Evolutionary conservation across 2,113 vertebrate genomes (phyloP), one percentile per base, ranked within the genome.

Genomic region (Podarcis raffonei): DNA sequence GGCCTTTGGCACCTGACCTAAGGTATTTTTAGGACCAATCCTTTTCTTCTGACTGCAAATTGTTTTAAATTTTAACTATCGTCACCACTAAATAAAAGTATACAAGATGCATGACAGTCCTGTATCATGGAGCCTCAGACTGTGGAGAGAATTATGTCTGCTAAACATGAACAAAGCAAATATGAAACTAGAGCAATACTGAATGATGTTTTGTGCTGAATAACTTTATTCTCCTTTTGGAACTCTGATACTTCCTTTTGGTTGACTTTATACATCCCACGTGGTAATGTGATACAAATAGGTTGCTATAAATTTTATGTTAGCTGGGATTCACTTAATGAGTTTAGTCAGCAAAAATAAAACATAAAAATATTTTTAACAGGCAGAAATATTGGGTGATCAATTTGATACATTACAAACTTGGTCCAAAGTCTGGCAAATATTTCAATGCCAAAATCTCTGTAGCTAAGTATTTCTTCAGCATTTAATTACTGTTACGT

Each of bases 401-500:
- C 27, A 37, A 32, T 59, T 62, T 32, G 27, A 32, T 76, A 39
- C 23, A 16, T 62, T 62, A 68, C 30, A 32, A n/a, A 20, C 12
- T 39, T 39, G 20, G 37, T n/a, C 48, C 32, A 57, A 88, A 75
- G 30, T 48, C 23, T 18, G 66, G 79, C 18, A 22, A 84, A 48
- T 48, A 48, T 48, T 48, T 48, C 42, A 48, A 23, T 81, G 48
- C 48, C 82, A 83, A 79, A 84, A 4, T 39, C 13, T 66, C 77
- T 65, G 39, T 25, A 27, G 32, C 9, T 37, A 74, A 90, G 6
- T 16, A 76, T 12, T 25, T 88, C 30, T 2, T 57, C 8, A 1
- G 65, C 4, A 91, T 32, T 59, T 25, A 90, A 53, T 90, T 88
- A 2, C 1, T 89, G 37, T 71, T 84, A 59, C 5, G 66, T 76